Conservation (phyloP, 2,113 vertebrate genomes). For the Catharus bicknelli region DNA sequence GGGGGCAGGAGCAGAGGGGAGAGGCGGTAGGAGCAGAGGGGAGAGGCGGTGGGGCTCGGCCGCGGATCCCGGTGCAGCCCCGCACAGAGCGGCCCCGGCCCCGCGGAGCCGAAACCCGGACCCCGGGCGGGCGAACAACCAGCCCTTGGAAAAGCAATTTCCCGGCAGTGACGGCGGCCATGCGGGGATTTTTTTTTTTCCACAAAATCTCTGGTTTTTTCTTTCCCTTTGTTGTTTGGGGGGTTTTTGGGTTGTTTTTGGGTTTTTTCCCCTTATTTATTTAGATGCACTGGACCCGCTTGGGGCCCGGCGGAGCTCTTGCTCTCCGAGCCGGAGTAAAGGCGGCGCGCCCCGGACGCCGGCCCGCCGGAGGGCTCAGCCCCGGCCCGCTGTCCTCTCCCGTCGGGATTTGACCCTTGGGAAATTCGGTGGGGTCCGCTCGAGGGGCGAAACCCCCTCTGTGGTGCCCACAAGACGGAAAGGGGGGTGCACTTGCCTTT, state of each 20-base stretch:
- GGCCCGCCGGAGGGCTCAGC: too few relatives aligned
- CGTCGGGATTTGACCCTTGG: neutral
- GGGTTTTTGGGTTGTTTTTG: too few relatives aligned
- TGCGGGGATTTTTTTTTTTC: neutral
- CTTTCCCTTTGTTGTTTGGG: rapidly evolving
- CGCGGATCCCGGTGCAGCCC: neutral
- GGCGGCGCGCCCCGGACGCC: rapidly evolving
- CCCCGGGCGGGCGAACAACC: too few relatives aligned
- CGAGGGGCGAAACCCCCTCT: neutral
- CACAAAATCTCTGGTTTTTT: rapidly evolving
- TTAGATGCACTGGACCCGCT: neutral
- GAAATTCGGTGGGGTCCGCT: neutral
- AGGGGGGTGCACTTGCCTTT: neutral
- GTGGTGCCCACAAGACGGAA: neutral
- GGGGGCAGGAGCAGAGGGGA: neutral
- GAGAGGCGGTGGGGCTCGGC: neutral
- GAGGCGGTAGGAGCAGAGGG: neutral
- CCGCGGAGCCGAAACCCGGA: neutral
- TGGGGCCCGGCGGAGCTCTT: neutral
- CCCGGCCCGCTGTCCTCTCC: neutral
- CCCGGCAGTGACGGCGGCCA: neutral
- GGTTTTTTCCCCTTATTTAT: neutral
- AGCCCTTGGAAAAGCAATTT: neutral
- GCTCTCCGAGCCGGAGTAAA: neutral
- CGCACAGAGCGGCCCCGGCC: neutral